Evolutionary conservation across 2,888 invertebrate genomes (phyloP).

Genomic region (Heteropelma amictum): DNA sequence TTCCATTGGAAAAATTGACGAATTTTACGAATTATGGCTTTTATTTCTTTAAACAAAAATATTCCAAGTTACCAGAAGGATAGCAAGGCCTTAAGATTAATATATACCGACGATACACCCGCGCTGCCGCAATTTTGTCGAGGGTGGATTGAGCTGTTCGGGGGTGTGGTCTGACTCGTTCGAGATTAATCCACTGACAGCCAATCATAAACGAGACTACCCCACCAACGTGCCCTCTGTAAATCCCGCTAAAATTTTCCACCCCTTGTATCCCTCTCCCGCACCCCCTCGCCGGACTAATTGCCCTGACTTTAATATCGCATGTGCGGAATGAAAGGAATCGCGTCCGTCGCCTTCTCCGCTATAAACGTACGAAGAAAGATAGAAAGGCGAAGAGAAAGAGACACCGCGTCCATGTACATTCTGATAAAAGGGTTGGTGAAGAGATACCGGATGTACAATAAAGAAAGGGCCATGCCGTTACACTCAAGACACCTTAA

Average conservation of each 20-base stretch:
- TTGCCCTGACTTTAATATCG: slow-evolving; percentile 74
- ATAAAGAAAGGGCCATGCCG: slow-evolving; percentile 39
- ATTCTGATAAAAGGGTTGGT: not conserved
- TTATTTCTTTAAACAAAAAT: no score
- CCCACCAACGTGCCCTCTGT: slow-evolving; percentile 64
- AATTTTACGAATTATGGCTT: no score
- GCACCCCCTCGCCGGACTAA: slow-evolving; percentile 67
- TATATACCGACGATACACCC: slow-evolving; percentile 1
- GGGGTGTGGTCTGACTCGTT: slow-evolving; percentile 71
- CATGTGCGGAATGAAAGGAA: slow-evolving; percentile 69
- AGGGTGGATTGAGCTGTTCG: slow-evolving; percentile 73
- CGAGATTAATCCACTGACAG: slow-evolving; percentile 71
- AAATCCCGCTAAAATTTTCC: slow-evolving; percentile 63
- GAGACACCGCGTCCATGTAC: no score
- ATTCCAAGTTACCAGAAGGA: not conserved
- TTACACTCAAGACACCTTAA: no score
- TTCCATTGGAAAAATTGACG: no score
- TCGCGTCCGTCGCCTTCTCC: slow-evolving; percentile 26
- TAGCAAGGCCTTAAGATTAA: not conserved
- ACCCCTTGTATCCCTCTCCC: slow-evolving; percentile 52
- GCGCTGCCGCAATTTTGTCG: slow-evolving; percentile 13
- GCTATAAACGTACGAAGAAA: slow-evolving; percentile 24
- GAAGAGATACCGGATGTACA: slow-evolving; percentile 28
- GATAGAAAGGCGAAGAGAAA: slow-evolving; percentile 35
- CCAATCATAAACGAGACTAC: slow-evolving; percentile 72